Percentiles rank a stretch among this genome's conserved stretches.
Evolutionary conservation across 2,888 invertebrate species (phyloP).

Genomic region (Leucophenga maculata): DNA sequence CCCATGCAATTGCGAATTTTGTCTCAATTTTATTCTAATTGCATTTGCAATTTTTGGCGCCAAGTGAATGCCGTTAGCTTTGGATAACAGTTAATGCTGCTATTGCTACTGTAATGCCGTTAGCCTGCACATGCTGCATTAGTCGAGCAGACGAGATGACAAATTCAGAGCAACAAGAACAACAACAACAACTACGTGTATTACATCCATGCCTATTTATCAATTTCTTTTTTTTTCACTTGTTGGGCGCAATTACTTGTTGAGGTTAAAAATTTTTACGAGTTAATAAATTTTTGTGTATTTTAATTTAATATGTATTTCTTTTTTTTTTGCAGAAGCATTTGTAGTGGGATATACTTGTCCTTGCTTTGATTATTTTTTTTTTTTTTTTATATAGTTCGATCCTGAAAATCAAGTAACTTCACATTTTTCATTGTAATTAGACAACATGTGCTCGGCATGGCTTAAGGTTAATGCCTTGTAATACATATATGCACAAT

Average conservation of each 20-base stretch:
- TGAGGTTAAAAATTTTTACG: conserved; percentile 52
- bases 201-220: neutral
- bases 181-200: neutral
- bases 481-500: no score
- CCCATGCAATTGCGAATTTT: neutral
- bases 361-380: no score
- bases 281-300: conserved; percentile 24
- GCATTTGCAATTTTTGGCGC: conserved; percentile 51
- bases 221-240: conserved; percentile 4
- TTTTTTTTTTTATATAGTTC: no score
- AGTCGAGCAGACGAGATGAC: conserved; percentile 20
- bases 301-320: conserved; percentile 27
- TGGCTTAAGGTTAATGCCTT: no score
- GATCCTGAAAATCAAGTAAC: no score
- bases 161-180: neutral
- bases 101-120: conserved; percentile 39
- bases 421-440: no score
- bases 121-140: conserved; percentile 32
- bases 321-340: neutral
- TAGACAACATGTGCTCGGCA: no score
- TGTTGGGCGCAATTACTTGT: conserved; percentile 28
- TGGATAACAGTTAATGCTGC: conserved; percentile 17
- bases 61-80: conserved; percentile 50
- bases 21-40: conserved; percentile 5
- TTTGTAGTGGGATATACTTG: neutral